Evolutionary conservation across 1,140 invertebrate genomes (phyloP).

Genomic region (Cyclina sinensis): DNA sequence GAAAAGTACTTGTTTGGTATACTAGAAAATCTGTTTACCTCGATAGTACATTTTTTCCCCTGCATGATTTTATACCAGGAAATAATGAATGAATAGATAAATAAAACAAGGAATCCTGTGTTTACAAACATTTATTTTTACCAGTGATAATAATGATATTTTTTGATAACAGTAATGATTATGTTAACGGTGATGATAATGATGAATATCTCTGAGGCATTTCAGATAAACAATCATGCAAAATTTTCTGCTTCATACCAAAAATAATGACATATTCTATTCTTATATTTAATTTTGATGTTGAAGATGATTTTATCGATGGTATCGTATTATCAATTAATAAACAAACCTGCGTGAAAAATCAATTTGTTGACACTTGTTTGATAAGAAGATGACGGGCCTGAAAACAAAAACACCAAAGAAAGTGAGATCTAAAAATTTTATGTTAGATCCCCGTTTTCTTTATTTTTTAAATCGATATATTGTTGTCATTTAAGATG

Average conservation of each 20-base stretch:
- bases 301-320: not conserved
- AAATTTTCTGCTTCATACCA: not conserved
- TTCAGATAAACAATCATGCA: too few relatives aligned
- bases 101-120: too few relatives aligned
- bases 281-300: not conserved
- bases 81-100: too few relatives aligned
- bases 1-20: too few relatives aligned
- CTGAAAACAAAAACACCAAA: not conserved
- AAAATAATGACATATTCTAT: not conserved
- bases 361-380: slow-evolving; percentile 38
- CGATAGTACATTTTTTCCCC: too few relatives aligned
- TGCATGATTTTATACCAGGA: too few relatives aligned
- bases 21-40: too few relatives aligned
- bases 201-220: too few relatives aligned
- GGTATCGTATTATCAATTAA: not conserved
- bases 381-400: not conserved
- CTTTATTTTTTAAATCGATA: slow-evolving; percentile 11
- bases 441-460: not conserved
- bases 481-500: not conserved
- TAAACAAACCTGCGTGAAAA: not conserved
- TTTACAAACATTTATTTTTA: too few relatives aligned
- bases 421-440: not conserved
- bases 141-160: too few relatives aligned
- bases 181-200: too few relatives aligned
- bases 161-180: too few relatives aligned